These are phyloP conservation scores for Candoia aspera DNA, from an alignment of 2,113 vertebrate genomes.

Conservation along the genomic window DNA sequence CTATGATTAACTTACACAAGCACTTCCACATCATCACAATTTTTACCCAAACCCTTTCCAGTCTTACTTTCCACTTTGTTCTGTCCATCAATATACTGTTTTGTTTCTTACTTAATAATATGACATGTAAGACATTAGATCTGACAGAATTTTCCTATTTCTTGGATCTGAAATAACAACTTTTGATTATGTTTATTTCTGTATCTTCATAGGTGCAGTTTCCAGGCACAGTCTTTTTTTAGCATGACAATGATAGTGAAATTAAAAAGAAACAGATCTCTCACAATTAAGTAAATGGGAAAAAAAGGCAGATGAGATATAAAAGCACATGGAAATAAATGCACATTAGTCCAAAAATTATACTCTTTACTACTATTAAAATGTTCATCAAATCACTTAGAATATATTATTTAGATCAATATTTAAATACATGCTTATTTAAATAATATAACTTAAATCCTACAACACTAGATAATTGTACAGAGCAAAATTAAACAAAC, in stretches of 20 bases:
- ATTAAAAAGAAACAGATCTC: background rate
- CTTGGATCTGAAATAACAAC: background rate
- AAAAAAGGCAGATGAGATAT: background rate
- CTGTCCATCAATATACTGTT: too few species aligned
- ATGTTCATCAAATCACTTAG: background rate
- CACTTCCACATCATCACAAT: too few species aligned
- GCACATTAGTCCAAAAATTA: background rate
- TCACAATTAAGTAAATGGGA: background rate
- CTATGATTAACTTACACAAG: too few species aligned
- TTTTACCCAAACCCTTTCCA: too few species aligned
- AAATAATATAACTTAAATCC: conserved; percentile 3
- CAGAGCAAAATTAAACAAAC: background rate
- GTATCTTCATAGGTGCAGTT: background rate
- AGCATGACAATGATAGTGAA: background rate
- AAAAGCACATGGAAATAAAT: background rate
- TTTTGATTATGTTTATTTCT: background rate
- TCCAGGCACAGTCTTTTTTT: background rate
- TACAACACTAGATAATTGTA: background rate
- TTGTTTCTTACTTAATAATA: too few species aligned
- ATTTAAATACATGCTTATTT: background rate
- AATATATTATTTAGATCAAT: background rate
- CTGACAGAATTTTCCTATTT: background rate
- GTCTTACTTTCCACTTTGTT: too few species aligned
- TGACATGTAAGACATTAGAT: too few species aligned
- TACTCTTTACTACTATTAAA: background rate